Evolutionary conservation across 2,113 vertebrate species (phyloP), one percentile per base, ranked within the genome.

Genomic region (Erythrolamprus reginae): DNA sequence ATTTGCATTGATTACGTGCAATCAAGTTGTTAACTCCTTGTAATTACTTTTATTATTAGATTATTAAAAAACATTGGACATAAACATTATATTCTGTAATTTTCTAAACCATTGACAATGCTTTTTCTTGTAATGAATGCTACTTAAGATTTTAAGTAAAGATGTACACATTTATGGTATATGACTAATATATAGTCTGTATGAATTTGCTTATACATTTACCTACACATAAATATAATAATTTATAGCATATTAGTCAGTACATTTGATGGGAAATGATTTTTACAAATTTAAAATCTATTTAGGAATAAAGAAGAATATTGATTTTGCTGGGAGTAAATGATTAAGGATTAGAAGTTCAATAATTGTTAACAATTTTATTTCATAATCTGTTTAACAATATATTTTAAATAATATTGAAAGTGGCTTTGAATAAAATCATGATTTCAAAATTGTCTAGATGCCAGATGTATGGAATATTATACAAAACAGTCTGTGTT

Each of bases 1-100:
- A 61, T 85, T 50, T 8, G 55, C 89, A n/a, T 28, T 95, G 91
- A 58, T 82, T 83, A 90, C 21, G n/a, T 93, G 33, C 50, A 90
- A 1, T 92, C 91, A 89, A 91, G 58, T 21, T 83, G 19, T 38
- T 70, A 77, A 77, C 33, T 42, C 15, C 70, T 77, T 8, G 70
- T 17, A 77, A 21, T 77, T 38, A 77, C 17, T 21, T 77, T 38
- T 77, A 77, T 38, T 77, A 8, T 42, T 77, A 38, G 33, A 38
- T 19, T 17, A 77, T 0, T 26, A 3, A 5, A 51, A 65, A 87
- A 87, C 77, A 38, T 93, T 70, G 89, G 55, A 4, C 28, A 26
- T 38, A 28, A 28, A 0, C 0, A 77, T 82, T 48, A 45, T 26
- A 83, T 28, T 19, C 26, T 26, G 21, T 15, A 45, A 82, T 53